phyloP scores from a whole-genome alignment of 1,140 invertebrate genomes.

The Rhopalosiphum padi region DNA sequence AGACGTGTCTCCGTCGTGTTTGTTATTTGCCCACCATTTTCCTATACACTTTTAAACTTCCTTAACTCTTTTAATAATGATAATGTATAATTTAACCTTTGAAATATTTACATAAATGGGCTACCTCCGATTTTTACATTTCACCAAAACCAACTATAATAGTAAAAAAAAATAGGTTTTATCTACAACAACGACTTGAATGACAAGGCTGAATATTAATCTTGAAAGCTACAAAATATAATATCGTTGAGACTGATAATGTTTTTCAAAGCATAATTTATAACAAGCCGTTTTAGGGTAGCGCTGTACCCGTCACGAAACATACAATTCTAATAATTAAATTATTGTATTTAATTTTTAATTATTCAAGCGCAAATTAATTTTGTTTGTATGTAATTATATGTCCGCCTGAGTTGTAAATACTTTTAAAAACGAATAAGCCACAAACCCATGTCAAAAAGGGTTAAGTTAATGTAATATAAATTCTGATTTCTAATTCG shows the following conservation, averaged over 20 bases:
- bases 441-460: constrained; percentile 13
- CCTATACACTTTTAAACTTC: neutral
- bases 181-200: neutral
- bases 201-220: neutral
- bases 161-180: neutral
- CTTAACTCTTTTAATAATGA: neutral
- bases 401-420: neutral
- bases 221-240: neutral
- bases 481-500: neutral
- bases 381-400: constrained; percentile 5
- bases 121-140: neutral
- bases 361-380: constrained; percentile 17
- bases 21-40: neutral
- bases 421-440: constrained; percentile 14
- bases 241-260: neutral
- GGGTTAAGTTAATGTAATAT: neutral
- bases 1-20: too few species aligned
- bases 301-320: neutral
- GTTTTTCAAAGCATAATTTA: neutral
- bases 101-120: neutral
- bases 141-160: neutral
- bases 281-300: neutral
- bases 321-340: constrained; percentile 10
- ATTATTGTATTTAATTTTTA: constrained; percentile 19
- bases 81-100: neutral